phyloP scores from a whole-genome alignment of 2,113 vertebrate genomes.

The Protomyctophum bolini region DNA sequence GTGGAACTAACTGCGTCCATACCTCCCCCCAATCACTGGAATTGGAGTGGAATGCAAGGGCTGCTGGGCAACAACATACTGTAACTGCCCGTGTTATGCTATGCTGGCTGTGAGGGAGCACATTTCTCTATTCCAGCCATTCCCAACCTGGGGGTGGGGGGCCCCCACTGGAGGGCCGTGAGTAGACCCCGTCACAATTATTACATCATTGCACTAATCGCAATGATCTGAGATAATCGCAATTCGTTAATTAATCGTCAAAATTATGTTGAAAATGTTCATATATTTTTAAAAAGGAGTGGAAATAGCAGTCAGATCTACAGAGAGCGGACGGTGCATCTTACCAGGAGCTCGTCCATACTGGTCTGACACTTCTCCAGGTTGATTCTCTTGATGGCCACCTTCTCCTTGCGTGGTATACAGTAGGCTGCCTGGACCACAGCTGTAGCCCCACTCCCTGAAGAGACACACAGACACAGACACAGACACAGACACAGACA shows the following conservation, averaged over 20 bases:
- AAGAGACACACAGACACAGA: constrained; percentile 5
- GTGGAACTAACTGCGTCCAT: constrained; percentile 35
- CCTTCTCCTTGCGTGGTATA: constrained; percentile 90
- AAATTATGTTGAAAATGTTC: neutral
- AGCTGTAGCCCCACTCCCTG: constrained; percentile 82
- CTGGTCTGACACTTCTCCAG: constrained; percentile 97
- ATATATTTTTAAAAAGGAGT: neutral
- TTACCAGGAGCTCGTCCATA: constrained; percentile 97
- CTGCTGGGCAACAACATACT: too few species aligned
- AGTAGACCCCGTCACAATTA: too few species aligned
- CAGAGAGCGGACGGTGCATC: neutral
- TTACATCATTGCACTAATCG: too few species aligned
- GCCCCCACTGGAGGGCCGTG: too few species aligned
- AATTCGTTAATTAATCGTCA: neutral
- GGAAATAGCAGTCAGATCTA: too few species aligned
- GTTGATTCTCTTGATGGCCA: constrained; percentile 96
- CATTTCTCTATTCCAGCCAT: too few species aligned
- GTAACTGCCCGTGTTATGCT: too few species aligned
- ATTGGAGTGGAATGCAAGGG: too few species aligned
- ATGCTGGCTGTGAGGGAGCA: too few species aligned
- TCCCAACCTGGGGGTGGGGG: too few species aligned
- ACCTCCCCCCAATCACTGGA: neutral
- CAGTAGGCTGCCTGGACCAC: constrained; percentile 95
- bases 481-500: too few species aligned
- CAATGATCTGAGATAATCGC: too few species aligned